Evolutionary conservation across 2,797 vertebrate species (phyloP).

Genomic region (Anisognathus igniventris): DNA sequence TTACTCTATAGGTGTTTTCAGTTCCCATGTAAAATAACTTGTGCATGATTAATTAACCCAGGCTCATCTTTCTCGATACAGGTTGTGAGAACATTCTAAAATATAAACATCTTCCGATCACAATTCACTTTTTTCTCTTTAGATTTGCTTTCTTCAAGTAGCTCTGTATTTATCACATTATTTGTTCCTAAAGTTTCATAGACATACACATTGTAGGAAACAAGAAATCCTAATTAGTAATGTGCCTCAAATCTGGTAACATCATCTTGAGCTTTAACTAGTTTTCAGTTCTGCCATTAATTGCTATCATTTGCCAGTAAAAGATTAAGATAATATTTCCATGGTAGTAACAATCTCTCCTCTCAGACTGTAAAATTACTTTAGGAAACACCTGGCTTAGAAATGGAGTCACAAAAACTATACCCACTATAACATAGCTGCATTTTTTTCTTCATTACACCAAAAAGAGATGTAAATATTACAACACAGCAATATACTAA

Average conservation of each 20-base stretch:
- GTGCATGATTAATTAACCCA: neutral
- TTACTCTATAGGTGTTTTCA: neutral
- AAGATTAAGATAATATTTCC: neutral
- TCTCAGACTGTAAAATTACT: neutral
- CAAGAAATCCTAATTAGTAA: neutral
- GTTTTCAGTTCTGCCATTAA: neutral
- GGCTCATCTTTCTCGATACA: neutral
- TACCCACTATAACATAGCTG: neutral
- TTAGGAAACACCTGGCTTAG: neutral
- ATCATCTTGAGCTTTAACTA: neutral
- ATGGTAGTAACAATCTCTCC: neutral
- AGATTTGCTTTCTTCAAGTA: neutral
- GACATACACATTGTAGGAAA: neutral
- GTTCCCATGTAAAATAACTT: neutral
- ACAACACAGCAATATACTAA: neutral
- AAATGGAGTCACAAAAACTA: neutral
- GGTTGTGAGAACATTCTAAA: neutral
- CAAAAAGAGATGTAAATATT: neutral
- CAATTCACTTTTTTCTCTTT: neutral
- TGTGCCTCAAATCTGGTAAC: fast-evolving
- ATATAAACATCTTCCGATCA: neutral
- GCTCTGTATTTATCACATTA: neutral
- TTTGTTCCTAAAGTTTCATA: neutral
- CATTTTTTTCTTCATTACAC: neutral
- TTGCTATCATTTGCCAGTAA: neutral